Evolutionary conservation across 2,797 vertebrate genomes (phyloP), one percentile per base, ranked within the genome.

Genomic region (Clarias pachynema): DNA sequence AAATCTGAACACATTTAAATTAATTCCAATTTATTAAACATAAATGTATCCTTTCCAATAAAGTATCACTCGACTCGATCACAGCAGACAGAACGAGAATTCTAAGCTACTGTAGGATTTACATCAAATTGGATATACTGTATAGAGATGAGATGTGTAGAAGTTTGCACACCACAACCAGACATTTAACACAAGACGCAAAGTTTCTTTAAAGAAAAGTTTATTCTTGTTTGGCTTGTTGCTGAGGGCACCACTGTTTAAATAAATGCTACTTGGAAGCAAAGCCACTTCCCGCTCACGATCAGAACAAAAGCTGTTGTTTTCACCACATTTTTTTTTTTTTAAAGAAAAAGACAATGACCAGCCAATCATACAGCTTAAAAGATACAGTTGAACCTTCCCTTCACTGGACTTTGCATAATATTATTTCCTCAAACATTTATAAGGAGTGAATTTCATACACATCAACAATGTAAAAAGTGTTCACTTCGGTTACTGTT

Each of bases 191-290:
- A 62, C 22, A 20, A 14, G 24, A 79, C 3, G 1, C 77, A 84
- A 63, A 78, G 62, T 84, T 78, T 83, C 73, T 93, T 95, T 93
- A 88, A 94, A 91, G 91, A 93, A 91, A 89, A 49, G 65, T 95
- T 97, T 97, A 97, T 97, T 97, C 89, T 93, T 93, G 93, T 95
- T 96, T 95, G 92, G 86, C 92, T 95, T 93, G 91, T 93, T 95
- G 91, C 93, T 94, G 94, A 95, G 93, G 94, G 94, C 93, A 96
- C 95, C 93, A 95, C 89, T 92, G 86, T 94, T 53, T 89, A 91
- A 89, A 95, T 92, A 90, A 95, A 92, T 94, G 90, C 91, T 94
- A 94, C 91, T 92, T 92, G 92, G 92, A 93, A 92, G 91, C 91
- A 92, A 91, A 93, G 92, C 93, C 91, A 93, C 93, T 91, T 90